Evolutionary conservation across 2,888 invertebrate genomes (phyloP).

Genomic region (Euplexia lucipara): DNA sequence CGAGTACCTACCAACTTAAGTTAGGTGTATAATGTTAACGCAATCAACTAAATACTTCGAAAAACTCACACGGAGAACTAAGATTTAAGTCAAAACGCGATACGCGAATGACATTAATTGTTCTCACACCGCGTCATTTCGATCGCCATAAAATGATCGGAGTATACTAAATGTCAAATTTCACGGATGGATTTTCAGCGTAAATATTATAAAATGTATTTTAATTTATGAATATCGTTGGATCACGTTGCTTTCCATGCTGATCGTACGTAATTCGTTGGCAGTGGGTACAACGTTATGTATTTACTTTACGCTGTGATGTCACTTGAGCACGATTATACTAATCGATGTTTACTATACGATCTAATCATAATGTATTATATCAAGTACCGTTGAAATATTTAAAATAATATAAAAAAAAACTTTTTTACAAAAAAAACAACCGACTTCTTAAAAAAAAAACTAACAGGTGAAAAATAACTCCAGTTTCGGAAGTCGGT

Average conservation of each 20-base stretch:
- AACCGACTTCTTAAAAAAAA: too few relatives aligned
- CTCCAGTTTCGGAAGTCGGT: too few relatives aligned
- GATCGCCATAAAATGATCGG: not conserved
- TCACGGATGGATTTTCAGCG: not conserved
- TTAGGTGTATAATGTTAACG: too few relatives aligned
- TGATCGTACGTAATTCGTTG: conserved; percentile 3
- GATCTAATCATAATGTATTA: not conserved
- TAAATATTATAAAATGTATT: conserved; percentile 6
- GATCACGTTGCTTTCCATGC: conserved; percentile 25
- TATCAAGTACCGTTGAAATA: not conserved
- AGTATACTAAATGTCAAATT: not conserved
- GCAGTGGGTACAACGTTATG: not conserved
- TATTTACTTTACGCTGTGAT: conserved; percentile 21
- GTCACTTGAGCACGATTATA: conserved; percentile 25
- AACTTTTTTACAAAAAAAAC: too few relatives aligned
- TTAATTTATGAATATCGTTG: conserved; percentile 19
- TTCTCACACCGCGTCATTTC: not conserved
- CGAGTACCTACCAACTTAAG: too few relatives aligned
- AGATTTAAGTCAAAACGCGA: too few relatives aligned
- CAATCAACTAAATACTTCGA: too few relatives aligned
- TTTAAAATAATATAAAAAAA: not conserved
- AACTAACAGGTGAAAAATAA: too few relatives aligned
- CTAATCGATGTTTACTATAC: conserved; percentile 28
- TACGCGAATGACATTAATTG: too few relatives aligned
- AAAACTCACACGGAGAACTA: too few relatives aligned